Percentiles rank a stretch among this genome's conserved stretches.
Evolutionary conservation across 2,113 vertebrate species (phyloP).

Genomic region (Talpa occidentalis): DNA sequence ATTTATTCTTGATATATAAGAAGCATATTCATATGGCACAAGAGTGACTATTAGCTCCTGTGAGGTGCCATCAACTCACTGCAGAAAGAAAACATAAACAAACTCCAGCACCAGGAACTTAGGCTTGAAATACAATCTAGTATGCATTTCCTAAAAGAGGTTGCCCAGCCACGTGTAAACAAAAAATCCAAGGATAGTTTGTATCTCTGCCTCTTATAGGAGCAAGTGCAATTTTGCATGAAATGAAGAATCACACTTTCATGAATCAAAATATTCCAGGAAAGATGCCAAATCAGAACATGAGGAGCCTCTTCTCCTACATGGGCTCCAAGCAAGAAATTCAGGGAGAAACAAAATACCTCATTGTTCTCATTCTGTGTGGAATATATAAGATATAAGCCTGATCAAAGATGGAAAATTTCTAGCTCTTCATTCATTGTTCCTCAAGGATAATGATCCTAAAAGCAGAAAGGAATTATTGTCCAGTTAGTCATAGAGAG

Average conservation of each 20-base stretch:
- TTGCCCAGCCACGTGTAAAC: background rate
- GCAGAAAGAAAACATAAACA: background rate
- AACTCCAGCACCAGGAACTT: background rate
- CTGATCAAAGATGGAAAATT: background rate
- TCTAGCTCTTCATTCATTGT: background rate
- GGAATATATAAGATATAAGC: too few relatives aligned
- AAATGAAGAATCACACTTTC: background rate
- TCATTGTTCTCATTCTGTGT: background rate
- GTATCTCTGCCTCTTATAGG: background rate
- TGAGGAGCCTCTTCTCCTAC: background rate
- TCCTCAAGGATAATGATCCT: background rate
- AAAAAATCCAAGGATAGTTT: background rate
- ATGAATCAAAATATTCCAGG: background rate
- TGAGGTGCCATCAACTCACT: background rate
- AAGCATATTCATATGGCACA: background rate
- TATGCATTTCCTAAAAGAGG: slow-evolving; percentile 4
- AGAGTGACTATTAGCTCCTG: background rate
- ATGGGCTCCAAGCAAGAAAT: background rate
- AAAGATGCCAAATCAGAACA: background rate
- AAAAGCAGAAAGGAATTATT: background rate
- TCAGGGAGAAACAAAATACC: background rate
- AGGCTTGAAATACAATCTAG: background rate
- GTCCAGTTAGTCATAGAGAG: background rate
- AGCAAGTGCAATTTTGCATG: background rate
- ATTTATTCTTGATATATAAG: background rate